Evolutionary conservation across 1,140 invertebrate genomes (phyloP).

Genomic region (Scaptomyza graminum): DNA sequence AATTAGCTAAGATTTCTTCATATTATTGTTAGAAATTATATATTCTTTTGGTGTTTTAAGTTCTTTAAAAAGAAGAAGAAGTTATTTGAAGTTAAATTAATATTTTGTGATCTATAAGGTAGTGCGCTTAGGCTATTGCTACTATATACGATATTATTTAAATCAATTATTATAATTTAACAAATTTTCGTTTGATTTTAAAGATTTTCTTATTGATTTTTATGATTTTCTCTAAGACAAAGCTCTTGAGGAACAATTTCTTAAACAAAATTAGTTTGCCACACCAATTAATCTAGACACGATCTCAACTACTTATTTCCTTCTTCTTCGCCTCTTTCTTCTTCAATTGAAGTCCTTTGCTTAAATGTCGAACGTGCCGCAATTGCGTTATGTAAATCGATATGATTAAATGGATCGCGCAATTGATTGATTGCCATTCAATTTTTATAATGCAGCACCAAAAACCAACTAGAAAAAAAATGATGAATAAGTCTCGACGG

Average conservation of each 20-base stretch:
- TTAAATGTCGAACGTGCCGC: conserved; percentile 53
- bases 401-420: conserved; percentile 50
- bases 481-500: not conserved
- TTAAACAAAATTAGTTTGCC: not conserved
- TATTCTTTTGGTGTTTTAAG: too few relatives aligned
- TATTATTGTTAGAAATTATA: too few relatives aligned
- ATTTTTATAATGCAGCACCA: conserved; percentile 40
- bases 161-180: too few relatives aligned
- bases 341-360: conserved; percentile 25
- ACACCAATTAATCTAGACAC: conserved; percentile 10
- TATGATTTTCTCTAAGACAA: not conserved
- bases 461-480: conserved; percentile 13
- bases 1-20: too few relatives aligned
- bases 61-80: too few relatives aligned
- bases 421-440: conserved; percentile 75
- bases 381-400: conserved; percentile 71
- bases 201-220: too few relatives aligned
- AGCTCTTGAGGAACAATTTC: not conserved
- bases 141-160: too few relatives aligned
- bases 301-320: too few relatives aligned
- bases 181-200: too few relatives aligned
- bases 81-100: too few relatives aligned
- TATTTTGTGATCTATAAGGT: too few relatives aligned
- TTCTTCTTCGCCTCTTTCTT: not conserved
- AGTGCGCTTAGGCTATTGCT: too few relatives aligned